Base-by-base conservation (phyloP, 2,888 invertebrate species). In the Temnothorax unifasciatus region DNA sequence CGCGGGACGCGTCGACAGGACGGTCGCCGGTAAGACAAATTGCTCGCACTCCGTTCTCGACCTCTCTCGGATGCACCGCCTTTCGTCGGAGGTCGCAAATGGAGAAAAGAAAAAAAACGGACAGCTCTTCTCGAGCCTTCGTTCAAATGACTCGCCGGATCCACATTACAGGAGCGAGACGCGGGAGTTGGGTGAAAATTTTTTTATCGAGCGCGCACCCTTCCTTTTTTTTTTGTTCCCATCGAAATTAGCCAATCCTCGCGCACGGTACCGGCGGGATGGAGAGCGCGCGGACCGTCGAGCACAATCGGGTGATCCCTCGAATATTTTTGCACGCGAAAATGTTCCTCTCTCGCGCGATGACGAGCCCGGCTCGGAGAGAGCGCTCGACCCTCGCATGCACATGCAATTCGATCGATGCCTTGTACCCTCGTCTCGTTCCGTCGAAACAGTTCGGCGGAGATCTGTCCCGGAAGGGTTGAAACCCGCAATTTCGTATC, bases 1-100 rank as follows among this genome's bases (percentile, higher is more conserved):
- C 77, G 73, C 57, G 68, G 41, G 68, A 11, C 44, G 68, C 68
- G 77, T 21, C 68, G 68, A 77, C 77, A 57, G 77, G 68, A 77
- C 68, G 77, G 77, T 77, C 77, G 57, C 29, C 64, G 54, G 68
- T 68, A 68, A 77, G 77, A 77, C 77, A 77, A 77, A 77, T 77
- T 77, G 54, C 54, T 68, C 77, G 68, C 77, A 44, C 77, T 54
- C 15, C 68, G 57, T 44, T 44, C 29, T 77, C 77, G 68, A 54
- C 29, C 66, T 68, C 66, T 68, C 41, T 68, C 68, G 77, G 77
- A 77, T 68, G 77, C 77, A 77, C 25, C 73, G 41, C 50, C 68
- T 54, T 75, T 66, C 52, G 38, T 57, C 54, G 29, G n/a, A 29
- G 77, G 38, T 73, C 63, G 44, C 21, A 54, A 63, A 66, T 59